Evolutionary conservation across 1,140 invertebrate species (phyloP).

Genomic region (Octopus bimaculoides): DNA sequence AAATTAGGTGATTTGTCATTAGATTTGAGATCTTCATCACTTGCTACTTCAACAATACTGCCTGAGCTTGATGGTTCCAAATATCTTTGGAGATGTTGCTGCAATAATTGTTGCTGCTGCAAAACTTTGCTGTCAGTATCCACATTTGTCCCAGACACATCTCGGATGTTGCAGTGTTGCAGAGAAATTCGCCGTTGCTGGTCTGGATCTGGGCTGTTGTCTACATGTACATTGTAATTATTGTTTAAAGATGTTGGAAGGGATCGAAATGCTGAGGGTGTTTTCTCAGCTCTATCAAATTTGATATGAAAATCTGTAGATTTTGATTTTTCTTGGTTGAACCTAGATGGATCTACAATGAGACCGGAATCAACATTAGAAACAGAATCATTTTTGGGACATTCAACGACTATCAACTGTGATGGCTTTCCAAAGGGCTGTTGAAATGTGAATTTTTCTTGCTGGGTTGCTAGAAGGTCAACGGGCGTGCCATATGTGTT

Average conservation of each 20-base stretch:
- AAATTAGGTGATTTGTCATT: background rate
- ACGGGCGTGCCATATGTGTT: background rate
- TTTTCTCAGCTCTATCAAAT: background rate
- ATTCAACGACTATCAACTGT: background rate
- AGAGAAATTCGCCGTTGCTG: background rate
- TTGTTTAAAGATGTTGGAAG: background rate
- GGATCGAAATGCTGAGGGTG: background rate
- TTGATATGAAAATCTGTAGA: background rate
- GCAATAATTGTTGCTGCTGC: background rate
- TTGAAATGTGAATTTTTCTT: background rate
- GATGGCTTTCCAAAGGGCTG: background rate
- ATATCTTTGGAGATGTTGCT: background rate
- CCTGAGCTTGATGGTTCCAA: background rate
- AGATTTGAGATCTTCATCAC: background rate
- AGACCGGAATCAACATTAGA: background rate
- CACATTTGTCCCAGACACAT: background rate
- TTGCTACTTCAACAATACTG: background rate
- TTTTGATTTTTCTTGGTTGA: slow-evolving; percentile 1
- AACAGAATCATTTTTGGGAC: background rate
- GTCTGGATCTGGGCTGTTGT: background rate
- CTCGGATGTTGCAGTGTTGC: background rate
- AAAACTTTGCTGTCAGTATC: background rate
- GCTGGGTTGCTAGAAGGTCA: background rate
- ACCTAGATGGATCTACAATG: background rate
- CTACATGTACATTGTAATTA: background rate